Base-by-base conservation (phyloP, 2,888 invertebrate genomes). In the Stomorhina lunata region DNA sequence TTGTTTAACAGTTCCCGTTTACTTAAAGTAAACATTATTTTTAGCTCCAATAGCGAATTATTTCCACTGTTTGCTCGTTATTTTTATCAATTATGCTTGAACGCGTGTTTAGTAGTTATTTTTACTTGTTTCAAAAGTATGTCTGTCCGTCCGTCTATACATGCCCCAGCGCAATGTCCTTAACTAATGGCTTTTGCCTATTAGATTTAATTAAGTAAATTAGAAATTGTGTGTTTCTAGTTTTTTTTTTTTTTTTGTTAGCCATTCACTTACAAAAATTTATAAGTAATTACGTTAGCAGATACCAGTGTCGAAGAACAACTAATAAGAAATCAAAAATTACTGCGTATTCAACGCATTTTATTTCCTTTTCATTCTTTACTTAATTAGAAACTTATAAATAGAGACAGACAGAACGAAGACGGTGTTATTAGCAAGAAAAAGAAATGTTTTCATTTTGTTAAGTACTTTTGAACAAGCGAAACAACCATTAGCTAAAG, bases 201-300 rank as follows among this genome's bases (percentile, higher is more conserved):
- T 85, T 84, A 85, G 78, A 83, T 84, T 86, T 86, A 86, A 85
- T 86, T 86, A 86, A 84, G 84, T 75, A 84, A 86, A 85, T 85
- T 82, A 75, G 82, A 81, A 81, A 82, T 83, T 50, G 32, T 20
- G 32, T 32, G n/a, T n/a, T n/a, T n/a, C n/a, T n/a, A n/a, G n/a
- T n/a, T n/a, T n/a, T 61, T 37, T 34, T 22, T 50, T 45, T 20
- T 40, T 40, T 55, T 12, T 32, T 34, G 29, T 34, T 37, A 50
- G 32, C 25, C 40, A n/a, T 69, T 61, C 22, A n/a, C n/a, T n/a
- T 34, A 66, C 22, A 59, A 71, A 65, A 48, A 59, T 22, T 40
- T 57, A 75, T 82, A 82, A 82, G 75, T 79, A 75, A n/a, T n/a
- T n/a, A n/a, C n/a, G n/a, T n/a, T 77, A 53, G 25, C 45, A 34